Percentiles rank a stretch among this genome's conserved stretches.
These are phyloP conservation scores for Cerceris rybyensis DNA, from an alignment of 2,888 invertebrate genomes.

Conservation along the genomic window DNA sequence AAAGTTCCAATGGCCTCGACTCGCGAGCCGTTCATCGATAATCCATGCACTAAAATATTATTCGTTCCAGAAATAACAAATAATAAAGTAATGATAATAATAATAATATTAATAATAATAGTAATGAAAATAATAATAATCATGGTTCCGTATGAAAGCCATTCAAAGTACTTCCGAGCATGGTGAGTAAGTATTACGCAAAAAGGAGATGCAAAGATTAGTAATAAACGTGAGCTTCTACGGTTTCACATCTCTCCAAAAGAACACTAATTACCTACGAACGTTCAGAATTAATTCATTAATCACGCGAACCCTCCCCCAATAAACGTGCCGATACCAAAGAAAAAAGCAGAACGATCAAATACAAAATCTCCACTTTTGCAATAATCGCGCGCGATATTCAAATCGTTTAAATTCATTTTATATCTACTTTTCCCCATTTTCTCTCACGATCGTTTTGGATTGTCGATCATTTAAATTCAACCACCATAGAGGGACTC, in stretches of 20 bases:
- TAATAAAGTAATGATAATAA: no score
- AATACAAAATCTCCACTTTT: no score
- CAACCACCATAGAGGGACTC: no score
- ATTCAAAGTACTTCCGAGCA: conserved; percentile 65
- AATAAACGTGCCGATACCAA: conserved; percentile 10
- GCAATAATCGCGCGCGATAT: not conserved
- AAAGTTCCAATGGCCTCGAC: conserved; percentile 37
- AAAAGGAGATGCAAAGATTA: conserved; percentile 59
- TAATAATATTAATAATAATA: no score
- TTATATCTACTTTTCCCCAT: no score
- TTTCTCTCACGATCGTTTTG: no score
- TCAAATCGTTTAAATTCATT: not conserved
- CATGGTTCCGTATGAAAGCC: conserved; percentile 58
- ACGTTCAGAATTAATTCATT: conserved; percentile 13
- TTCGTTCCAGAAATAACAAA: conserved; percentile 64
- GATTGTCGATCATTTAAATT: no score
- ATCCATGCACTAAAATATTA: conserved; percentile 66
- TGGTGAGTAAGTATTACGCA: conserved; percentile 61
- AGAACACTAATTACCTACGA: conserved; percentile 36
- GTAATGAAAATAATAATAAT: conserved; percentile 31
- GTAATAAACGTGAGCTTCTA: conserved; percentile 49
- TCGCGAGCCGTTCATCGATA: conserved; percentile 47
- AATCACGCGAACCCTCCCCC: conserved; percentile 16
- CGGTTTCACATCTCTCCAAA: conserved; percentile 23
- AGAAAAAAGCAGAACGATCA: not conserved